These are phyloP conservation scores for Oenanthe melanoleuca DNA, from an alignment of 2,113 vertebrate genomes.

Conservation along the genomic window DNA sequence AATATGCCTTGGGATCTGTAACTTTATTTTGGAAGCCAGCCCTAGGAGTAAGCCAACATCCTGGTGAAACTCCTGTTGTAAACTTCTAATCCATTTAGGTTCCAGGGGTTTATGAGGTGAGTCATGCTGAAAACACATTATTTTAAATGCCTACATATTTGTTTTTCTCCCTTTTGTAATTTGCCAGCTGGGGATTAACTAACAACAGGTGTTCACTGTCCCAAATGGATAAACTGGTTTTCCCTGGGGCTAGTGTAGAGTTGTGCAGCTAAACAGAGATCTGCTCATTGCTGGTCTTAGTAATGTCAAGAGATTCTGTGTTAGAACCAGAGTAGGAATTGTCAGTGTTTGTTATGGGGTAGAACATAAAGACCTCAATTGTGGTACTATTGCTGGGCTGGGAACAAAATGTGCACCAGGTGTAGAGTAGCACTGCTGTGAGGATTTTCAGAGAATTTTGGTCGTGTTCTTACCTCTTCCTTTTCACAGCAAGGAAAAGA, in stretches of 20 bases:
- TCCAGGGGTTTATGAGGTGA: not conserved
- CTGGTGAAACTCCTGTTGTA: not conserved
- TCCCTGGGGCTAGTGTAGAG: not conserved
- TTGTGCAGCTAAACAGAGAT: not conserved
- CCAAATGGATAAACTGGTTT: not conserved
- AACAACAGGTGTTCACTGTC: not conserved
- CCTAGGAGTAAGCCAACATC: not conserved
- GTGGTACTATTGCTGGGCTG: not conserved
- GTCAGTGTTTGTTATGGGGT: not conserved
- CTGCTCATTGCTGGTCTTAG: not conserved
- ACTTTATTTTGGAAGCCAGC: not conserved
- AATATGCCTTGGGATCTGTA: not conserved
- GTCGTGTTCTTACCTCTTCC: not conserved
- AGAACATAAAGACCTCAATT: not conserved
- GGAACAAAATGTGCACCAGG: not conserved
- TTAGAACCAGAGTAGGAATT: not conserved
- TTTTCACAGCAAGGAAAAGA: not conserved
- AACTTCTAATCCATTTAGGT: conserved; percentile 5
- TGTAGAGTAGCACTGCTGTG: not conserved
- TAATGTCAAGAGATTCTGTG: not conserved
- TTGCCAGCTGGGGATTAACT: not conserved
- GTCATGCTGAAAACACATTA: not conserved
- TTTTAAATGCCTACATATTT: not conserved
- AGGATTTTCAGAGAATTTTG: not conserved
- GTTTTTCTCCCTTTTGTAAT: conserved; percentile 22